Evolutionary conservation across 1,140 invertebrate genomes (phyloP).

Genomic region (Macrotrachela quadricornifera): DNA sequence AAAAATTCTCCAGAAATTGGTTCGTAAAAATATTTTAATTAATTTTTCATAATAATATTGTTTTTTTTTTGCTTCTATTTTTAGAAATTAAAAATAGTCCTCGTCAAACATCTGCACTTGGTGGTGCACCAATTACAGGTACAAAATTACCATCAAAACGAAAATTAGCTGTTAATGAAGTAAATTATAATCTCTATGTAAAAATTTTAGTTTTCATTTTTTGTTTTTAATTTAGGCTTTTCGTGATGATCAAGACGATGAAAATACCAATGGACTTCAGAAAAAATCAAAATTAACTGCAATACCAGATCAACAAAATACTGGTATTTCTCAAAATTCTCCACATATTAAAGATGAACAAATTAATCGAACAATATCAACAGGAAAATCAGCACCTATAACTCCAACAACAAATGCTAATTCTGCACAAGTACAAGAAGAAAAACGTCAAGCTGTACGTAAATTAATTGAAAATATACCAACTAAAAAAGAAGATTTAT

Average conservation of each 20-base stretch:
- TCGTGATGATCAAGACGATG: constrained; percentile 37
- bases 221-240: constrained; percentile 34
- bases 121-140: too few relatives aligned
- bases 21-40: too few relatives aligned
- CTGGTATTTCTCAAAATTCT: background rate
- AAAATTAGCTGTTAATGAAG: constrained; percentile 37
- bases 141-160: too few relatives aligned
- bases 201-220: too few relatives aligned
- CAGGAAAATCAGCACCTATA: constrained; percentile 13
- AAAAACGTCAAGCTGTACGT: constrained; percentile 85
- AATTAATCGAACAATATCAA: constrained; percentile 5
- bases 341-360: background rate
- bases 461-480: constrained; percentile 92
- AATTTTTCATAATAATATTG: too few relatives aligned
- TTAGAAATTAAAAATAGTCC: too few relatives aligned
- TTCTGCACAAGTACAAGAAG: constrained; percentile 39
- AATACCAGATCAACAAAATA: constrained; percentile 6
- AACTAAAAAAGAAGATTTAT: constrained; percentile 80
- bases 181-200: too few relatives aligned
- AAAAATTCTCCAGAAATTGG: too few relatives aligned
- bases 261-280: constrained; percentile 31
- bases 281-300: constrained; percentile 10
- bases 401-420: constrained; percentile 32
- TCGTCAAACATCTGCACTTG: too few relatives aligned
- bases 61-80: too few relatives aligned